Evolutionary conservation across 2,888 invertebrate genomes (phyloP), one percentile per base, ranked within the genome.

Genomic region (Plagodis pulveraria): DNA sequence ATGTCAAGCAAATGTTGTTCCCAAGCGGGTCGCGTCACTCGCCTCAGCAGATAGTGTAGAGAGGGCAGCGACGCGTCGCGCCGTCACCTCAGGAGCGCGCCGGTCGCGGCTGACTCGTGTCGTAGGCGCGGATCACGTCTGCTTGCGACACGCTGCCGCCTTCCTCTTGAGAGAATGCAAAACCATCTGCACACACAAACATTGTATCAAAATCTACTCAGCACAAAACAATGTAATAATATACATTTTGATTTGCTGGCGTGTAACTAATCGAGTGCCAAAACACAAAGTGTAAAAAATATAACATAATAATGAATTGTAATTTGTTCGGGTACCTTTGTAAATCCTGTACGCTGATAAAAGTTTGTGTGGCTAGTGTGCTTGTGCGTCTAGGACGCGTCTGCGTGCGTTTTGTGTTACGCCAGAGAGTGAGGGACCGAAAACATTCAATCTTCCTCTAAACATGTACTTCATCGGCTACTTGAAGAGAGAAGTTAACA

Each of bases 151-250:
- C 97, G 76, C 96, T 97, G 71, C 98, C 99, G 82, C 98, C 97
- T 93, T 99, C 99, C 93, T 99, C 99, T 96, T 99, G 99, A 46
- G 99, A 99, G 94, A 99, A 99, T 72, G 99, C 99, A 94, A 97
- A 99, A 68, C 99, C 99, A 96, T 98, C 98, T 99, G 93, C 67
- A 80, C 68, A 73, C 62, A 64, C 36, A 55, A 46, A 48, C 12
- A 10, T n/a, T 9, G 10, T 47, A 40, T 45, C 22, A 22, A 7
- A 35, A 9, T 12, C 4, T 12, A 40, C n/a, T 5, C 8, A 45
- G 46, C 12, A 12, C 22, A 47, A 36, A 40, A 38, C 34, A 40
- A 46, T 41, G 41, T 45, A 35, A n/a, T 42, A 33, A 55, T 44
- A 52, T 52, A 45, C 45, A 34, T 38, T 12, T 32, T 7, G 22